phyloP scores from a whole-genome alignment of 2,888 invertebrate species.

The Sesia apiformis region DNA sequence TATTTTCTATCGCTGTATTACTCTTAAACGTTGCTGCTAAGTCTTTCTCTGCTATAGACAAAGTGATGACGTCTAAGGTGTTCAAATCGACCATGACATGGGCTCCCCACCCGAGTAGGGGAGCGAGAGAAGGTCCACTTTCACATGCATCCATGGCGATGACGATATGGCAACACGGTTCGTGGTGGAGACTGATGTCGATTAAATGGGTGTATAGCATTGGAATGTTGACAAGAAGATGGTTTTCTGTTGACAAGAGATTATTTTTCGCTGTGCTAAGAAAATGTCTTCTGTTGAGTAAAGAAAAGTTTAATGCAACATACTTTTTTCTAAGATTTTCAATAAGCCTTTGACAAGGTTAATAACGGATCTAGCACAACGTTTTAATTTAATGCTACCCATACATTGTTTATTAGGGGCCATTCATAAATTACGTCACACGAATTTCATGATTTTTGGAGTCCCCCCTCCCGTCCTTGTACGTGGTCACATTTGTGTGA shows the following conservation, averaged over 20 bases:
- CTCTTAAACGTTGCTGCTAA: constrained; percentile 80
- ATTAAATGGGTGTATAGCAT: constrained; percentile 89
- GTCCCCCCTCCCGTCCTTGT: too few species aligned
- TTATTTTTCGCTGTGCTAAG: too few species aligned
- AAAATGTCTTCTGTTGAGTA: too few species aligned
- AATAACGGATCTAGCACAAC: too few species aligned
- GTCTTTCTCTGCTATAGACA: constrained; percentile 78
- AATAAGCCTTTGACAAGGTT: too few species aligned
- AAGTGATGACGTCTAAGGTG: constrained; percentile 81
- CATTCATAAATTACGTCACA: too few species aligned
- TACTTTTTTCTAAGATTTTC: too few species aligned
- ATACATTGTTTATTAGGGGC: too few species aligned
- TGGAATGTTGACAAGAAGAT: constrained; percentile 87
- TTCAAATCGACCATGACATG: constrained; percentile 78
- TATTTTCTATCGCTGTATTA: constrained; percentile 79
- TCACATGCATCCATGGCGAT: constrained; percentile 76
- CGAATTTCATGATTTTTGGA: too few species aligned
- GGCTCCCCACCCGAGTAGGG: constrained; percentile 72
- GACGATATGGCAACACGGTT: constrained; percentile 87
- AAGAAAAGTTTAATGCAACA: too few species aligned
- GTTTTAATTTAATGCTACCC: too few species aligned
- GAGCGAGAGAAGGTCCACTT: constrained; percentile 79
- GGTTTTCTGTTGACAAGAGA: constrained; percentile 74
- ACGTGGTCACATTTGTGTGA: too few species aligned
- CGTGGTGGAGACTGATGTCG: constrained; percentile 88